phyloP scores from a whole-genome alignment of 2,797 vertebrate genomes.

The Nasua narica region DNA sequence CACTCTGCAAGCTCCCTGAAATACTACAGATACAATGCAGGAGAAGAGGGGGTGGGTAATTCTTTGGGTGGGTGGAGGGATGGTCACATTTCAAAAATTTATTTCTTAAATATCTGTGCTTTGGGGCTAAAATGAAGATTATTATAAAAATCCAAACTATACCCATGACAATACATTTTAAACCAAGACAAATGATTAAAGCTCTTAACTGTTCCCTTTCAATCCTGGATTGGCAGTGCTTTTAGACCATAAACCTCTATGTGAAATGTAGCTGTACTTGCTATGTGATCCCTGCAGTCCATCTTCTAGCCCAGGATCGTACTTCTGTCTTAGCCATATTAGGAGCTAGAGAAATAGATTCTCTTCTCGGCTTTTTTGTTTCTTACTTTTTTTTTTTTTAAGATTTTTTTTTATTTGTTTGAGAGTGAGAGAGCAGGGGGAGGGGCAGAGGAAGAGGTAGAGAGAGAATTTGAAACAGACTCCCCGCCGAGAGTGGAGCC shows the following conservation, averaged over 20 bases:
- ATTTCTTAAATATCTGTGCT: neutral
- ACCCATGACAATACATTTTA: neutral
- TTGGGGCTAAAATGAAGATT: neutral
- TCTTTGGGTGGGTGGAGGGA: neutral
- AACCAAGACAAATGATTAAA: neutral
- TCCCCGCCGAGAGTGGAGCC: too few species aligned
- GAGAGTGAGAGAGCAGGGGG: too few species aligned
- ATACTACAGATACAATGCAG: neutral
- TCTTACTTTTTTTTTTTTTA: too few species aligned
- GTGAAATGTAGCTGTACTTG: neutral
- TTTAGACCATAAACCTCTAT: neutral
- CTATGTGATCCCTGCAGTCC: neutral
- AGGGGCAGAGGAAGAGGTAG: too few species aligned
- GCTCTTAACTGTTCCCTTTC: neutral
- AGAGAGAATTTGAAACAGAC: too few species aligned
- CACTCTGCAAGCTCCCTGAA: neutral
- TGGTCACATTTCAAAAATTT: neutral
- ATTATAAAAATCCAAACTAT: neutral
- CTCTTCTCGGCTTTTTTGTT: neutral
- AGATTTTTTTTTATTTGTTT: too few species aligned
- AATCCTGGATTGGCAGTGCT: neutral
- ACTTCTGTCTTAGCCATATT: neutral
- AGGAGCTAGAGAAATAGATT: neutral
- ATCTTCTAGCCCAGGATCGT: neutral
- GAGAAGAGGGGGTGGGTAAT: neutral